Evolutionary conservation across 2,113 vertebrate species (phyloP).

Genomic region (Tenebrosternarchus preto): DNA sequence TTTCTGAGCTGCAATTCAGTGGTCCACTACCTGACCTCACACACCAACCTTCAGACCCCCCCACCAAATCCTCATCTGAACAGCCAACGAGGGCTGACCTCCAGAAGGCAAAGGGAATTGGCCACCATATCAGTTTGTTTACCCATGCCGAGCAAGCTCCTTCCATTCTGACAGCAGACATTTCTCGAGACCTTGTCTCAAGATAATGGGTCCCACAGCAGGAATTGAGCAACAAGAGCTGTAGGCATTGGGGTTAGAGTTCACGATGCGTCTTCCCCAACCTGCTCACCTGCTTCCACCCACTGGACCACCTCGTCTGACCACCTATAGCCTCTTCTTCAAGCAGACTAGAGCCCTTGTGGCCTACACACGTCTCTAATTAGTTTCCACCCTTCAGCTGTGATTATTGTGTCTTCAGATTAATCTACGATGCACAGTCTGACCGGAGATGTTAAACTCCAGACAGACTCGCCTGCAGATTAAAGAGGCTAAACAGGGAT

Average conservation of each 20-base stretch:
- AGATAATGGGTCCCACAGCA: too few species aligned
- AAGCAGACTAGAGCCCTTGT: neutral
- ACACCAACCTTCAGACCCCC: neutral
- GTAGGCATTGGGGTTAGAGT: too few species aligned
- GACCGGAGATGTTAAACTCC: slow-evolving; percentile 26
- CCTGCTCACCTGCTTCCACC: neutral
- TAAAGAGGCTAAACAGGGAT: slow-evolving; percentile 52
- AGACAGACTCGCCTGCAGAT: slow-evolving; percentile 50
- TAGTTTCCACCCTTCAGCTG: neutral
- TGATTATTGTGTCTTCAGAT: neutral
- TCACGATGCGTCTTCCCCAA: neutral
- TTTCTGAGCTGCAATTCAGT: neutral
- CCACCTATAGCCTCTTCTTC: neutral
- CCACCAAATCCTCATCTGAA: neutral
- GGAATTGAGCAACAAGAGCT: too few species aligned
- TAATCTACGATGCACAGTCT: neutral
- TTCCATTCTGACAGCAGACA: too few species aligned
- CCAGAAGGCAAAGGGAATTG: neutral
- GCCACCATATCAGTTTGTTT: neutral
- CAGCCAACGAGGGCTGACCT: neutral
- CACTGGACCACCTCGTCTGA: neutral
- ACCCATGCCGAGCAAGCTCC: neutral
- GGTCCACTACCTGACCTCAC: neutral
- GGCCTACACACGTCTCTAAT: neutral
- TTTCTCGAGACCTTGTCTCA: too few species aligned